Base-by-base conservation (phyloP, 2,113 vertebrate genomes). In the Osmerus mordax region DNA sequence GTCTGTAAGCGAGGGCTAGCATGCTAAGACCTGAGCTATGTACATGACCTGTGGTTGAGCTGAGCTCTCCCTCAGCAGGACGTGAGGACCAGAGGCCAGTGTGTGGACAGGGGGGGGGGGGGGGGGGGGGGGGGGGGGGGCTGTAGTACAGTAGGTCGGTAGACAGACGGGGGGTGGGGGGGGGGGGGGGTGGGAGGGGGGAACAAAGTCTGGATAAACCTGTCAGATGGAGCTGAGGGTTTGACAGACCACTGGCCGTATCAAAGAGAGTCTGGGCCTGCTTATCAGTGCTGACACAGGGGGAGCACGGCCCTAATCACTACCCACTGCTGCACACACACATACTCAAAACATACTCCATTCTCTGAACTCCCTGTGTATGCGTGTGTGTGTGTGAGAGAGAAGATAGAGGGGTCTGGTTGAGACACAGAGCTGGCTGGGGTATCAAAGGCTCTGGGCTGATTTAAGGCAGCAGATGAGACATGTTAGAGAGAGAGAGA, bases 231-330 rank as follows among this genome's bases (percentile, higher is more conserved):
- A 83, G 55, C 83, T 51, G 15, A 80, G 86, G 87, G 83, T 83
- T 81, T 91, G 91, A 91, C 88, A 91, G 89, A 86, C 84, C 81
- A 76, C 83, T 89, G 89, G 85, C 72, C 86, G 82, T 87, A 90
- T 88, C 89, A 89, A 86, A 92, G 88, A 68, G 67, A 87, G 63
- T 75, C 75, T 72, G 79, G 87, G 86, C 74, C 76, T 36, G 84
- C 89, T 91, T 91, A 91, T 92, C 91, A 86, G 90, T 82, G 90
- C 84, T 91, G 91, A 92, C 91, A 91, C 81, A 72, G 73, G 71
- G 81, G 77, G 83, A 84, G 84, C 87, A 69, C 81, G 79, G 62
- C 75, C 76, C 77, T 88, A 87, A 90, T 91, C 87, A 88, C 80
- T 47, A 81, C 78, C 85, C 83, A 80, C 84, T 86, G 83, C 72